phyloP scores from a whole-genome alignment of 2,888 invertebrate genomes.

The Xanthorhoe spadicearia region DNA sequence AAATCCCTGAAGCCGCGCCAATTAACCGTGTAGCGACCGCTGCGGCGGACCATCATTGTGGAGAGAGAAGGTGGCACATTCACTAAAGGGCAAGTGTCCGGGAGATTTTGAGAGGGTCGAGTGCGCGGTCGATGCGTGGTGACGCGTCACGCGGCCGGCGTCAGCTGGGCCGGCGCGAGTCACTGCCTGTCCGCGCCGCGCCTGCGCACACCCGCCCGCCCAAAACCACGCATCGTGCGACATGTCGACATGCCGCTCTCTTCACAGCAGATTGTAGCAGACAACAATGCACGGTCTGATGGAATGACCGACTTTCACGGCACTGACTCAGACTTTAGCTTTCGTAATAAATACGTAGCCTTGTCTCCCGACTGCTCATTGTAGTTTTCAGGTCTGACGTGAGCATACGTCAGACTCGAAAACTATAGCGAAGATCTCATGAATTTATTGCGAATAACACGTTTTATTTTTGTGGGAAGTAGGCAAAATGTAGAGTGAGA shows the following conservation, averaged over 20 bases:
- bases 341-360: slow-evolving; percentile 44
- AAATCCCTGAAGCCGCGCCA: slow-evolving; percentile 82
- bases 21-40: slow-evolving; percentile 82
- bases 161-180: slow-evolving; percentile 72
- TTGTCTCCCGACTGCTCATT: slow-evolving; percentile 39
- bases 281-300: slow-evolving; percentile 24
- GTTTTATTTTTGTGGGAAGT: neutral
- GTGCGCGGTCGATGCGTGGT: slow-evolving; percentile 65
- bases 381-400: slow-evolving; percentile 45
- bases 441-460: neutral
- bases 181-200: slow-evolving; percentile 71
- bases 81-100: slow-evolving; percentile 55
- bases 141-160: slow-evolving; percentile 69
- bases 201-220: slow-evolving; percentile 70
- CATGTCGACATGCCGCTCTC: slow-evolving; percentile 43
- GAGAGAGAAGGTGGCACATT: slow-evolving; percentile 45
- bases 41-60: slow-evolving; percentile 81
- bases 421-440: neutral
- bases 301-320: slow-evolving; percentile 28
- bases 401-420: neutral
- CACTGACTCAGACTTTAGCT: slow-evolving; percentile 34
- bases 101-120: slow-evolving; percentile 56
- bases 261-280: slow-evolving; percentile 37
- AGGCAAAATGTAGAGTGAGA: neutral
- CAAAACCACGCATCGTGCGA: slow-evolving; percentile 43